phyloP scores from a whole-genome alignment of 2,113 vertebrate genomes.

The Xenopus tropicalis region DNA sequence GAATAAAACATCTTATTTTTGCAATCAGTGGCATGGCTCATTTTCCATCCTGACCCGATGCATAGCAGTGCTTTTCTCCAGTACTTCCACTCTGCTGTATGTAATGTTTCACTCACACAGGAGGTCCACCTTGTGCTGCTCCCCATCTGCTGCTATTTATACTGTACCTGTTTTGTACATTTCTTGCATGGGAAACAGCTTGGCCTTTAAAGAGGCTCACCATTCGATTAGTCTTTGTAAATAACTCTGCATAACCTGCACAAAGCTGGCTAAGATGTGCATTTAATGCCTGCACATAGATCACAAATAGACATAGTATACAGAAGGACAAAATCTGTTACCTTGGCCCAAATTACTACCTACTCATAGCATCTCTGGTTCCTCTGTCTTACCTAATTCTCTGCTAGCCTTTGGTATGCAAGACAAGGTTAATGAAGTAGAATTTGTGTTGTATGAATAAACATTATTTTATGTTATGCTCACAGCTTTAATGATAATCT shows the following conservation, averaged over 20 bases:
- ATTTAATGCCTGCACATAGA: slow-evolving; percentile 18
- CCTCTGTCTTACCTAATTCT: no score
- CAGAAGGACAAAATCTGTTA: not conserved
- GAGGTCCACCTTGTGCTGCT: slow-evolving; percentile 26
- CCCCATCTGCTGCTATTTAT: slow-evolving; percentile 41
- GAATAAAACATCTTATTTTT: slow-evolving; percentile 18
- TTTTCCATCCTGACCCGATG: slow-evolving; percentile 7
- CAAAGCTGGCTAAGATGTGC: slow-evolving; percentile 20
- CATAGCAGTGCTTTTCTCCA: not conserved
- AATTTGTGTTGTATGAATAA: no score
- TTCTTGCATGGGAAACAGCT: slow-evolving; percentile 31
- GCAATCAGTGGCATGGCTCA: not conserved
- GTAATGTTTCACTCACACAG: not conserved
- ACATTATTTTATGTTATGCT: no score
- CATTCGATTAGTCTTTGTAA: slow-evolving; percentile 35
- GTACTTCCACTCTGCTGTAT: not conserved
- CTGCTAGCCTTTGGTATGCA: no score
- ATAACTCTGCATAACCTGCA: slow-evolving; percentile 11
- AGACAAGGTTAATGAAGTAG: no score
- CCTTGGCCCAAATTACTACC: not conserved
- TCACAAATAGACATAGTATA: not conserved
- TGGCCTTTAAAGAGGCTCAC: slow-evolving; percentile 29
- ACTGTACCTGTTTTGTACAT: slow-evolving; percentile 22
- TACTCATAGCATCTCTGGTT: not conserved
- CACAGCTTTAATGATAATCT: no score